Conservation (phyloP, 1,140 invertebrate genomes). For the Popillia japonica region DNA sequence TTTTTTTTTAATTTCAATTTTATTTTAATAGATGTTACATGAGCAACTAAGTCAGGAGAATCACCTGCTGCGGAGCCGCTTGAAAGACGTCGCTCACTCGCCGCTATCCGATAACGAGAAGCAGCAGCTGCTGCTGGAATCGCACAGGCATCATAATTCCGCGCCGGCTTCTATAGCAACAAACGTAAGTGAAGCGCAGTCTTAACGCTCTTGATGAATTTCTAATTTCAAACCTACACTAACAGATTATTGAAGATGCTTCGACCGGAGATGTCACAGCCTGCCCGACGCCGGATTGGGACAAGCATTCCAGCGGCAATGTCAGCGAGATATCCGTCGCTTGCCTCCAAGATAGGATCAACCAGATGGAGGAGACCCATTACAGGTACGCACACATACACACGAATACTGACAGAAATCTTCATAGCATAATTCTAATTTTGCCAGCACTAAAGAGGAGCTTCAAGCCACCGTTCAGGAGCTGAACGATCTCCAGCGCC, state of each 20-base stretch:
- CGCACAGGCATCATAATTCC: slow-evolving; percentile 70
- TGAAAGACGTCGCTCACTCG: slow-evolving; percentile 79
- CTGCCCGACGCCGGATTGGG: slow-evolving; percentile 82
- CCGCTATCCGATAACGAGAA: slow-evolving; percentile 84
- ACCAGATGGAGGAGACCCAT: slow-evolving; percentile 72
- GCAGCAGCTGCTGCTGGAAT: slow-evolving; percentile 75
- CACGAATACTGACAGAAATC: neutral
- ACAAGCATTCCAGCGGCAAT: slow-evolving; percentile 84
- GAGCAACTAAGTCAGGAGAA: slow-evolving; percentile 77
- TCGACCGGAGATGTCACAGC: slow-evolving; percentile 66
- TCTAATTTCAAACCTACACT: neutral
- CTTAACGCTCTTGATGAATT: too few species aligned
- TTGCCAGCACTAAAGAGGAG: slow-evolving; percentile 83
- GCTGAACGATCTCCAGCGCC: slow-evolving; percentile 86
- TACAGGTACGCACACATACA: slow-evolving; percentile 66
- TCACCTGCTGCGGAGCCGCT: slow-evolving; percentile 72
- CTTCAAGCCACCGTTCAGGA: slow-evolving; percentile 93
- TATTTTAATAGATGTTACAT: slow-evolving; percentile 54
- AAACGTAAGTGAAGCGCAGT: slow-evolving; percentile 50
- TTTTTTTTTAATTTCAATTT: neutral
- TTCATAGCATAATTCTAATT: slow-evolving; percentile 8
- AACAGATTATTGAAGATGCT: slow-evolving; percentile 59
- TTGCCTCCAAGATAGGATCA: slow-evolving; percentile 89
- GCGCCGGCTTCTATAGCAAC: slow-evolving; percentile 69
- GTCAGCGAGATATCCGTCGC: slow-evolving; percentile 90